Evolutionary conservation across 2,113 vertebrate genomes (phyloP), one percentile per base, ranked within the genome.

Genomic region (Thunnus maccoyii): DNA sequence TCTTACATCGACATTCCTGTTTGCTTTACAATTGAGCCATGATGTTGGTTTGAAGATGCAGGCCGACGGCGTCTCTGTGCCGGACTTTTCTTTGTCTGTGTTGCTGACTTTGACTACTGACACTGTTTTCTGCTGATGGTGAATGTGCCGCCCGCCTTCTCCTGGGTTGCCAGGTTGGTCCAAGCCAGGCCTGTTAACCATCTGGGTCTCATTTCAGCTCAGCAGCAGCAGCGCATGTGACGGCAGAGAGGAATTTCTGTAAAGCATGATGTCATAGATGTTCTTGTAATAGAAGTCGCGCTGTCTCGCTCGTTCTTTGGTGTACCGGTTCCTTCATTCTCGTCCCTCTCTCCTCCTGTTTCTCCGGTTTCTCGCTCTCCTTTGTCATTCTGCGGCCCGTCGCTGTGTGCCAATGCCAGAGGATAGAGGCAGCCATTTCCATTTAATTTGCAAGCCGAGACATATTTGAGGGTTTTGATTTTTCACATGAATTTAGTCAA

Each of bases 191-290:
- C 79, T 76, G 72, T 46, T 74, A 84, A 72, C 84, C 94, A 93
- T 95, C 92, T 95, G 92, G 89, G 80, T 94, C 86, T 92, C 78
- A 84, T 91, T 89, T 90, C 57, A 73, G 73, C 79, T 81, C 76
- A 58, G 85, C 78, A 51, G 55, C 63, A 82, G 78, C 55, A 64
- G 72, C 81, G 77, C 84, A 73, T 78, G 78, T 86, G 91, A 85
- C 85, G 50, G 79, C 68, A 77, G 78, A 92, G 82, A 91, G 74
- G 84, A 89, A 92, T 91, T 83, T 81, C 58, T 83, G 64, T 57
- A 79, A 75, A 86, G 82, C 64, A 87, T 93, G 91, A 94, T 80
- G 89, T 94, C 91, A 94, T 83, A 73, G 76, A 84, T 71, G 22
- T 81, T 77, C 74, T 82, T 78, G 75, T 84, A 76, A 76, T 72